Evolutionary conservation across 2,797 vertebrate species (phyloP).

Genomic region (Smutsia temminckii): DNA sequence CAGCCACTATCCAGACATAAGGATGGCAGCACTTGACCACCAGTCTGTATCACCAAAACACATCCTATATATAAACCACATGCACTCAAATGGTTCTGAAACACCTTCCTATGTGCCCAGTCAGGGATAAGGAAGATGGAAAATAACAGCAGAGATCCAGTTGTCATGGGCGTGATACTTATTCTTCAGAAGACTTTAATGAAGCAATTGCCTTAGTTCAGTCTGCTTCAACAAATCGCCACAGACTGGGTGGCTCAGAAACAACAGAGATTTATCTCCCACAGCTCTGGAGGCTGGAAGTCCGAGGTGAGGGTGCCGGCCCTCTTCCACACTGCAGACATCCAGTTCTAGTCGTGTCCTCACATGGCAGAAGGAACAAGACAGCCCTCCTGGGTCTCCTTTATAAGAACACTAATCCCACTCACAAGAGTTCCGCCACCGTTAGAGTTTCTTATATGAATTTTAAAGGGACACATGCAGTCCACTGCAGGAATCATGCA

Average conservation of each 20-base stretch:
- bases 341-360: neutral
- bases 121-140: neutral
- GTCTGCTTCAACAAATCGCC: neutral
- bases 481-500: neutral
- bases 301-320: neutral
- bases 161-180: neutral
- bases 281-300: neutral
- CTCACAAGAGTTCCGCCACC: neutral
- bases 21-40: neutral
- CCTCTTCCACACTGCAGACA: neutral
- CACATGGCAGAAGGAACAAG: neutral
- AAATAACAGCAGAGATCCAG: neutral
- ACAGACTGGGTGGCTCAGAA: neutral
- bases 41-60: neutral
- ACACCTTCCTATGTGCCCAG: neutral
- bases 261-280: neutral
- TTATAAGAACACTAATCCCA: neutral
- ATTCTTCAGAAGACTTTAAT: neutral
- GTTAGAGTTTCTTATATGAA: neutral
- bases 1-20: neutral
- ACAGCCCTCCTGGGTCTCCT: neutral
- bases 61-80: neutral
- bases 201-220: neutral
- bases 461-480: neutral
- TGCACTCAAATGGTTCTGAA: neutral